Conservation (phyloP, 2,113 vertebrate genomes). For the Elephas maximus region DNA sequence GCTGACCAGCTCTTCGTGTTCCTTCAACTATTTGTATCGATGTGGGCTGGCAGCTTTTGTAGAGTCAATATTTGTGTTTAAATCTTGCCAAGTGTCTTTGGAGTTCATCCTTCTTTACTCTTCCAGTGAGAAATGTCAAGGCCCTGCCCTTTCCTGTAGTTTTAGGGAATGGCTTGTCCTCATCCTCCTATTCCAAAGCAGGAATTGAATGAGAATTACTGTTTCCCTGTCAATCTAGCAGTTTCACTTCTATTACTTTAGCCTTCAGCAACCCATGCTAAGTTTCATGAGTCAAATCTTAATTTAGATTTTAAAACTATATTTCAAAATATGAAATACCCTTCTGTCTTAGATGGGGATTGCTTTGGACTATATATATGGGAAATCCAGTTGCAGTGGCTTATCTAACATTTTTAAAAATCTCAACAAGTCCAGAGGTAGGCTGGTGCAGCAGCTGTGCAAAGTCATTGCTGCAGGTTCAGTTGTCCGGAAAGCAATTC, state of each 20-base stretch:
- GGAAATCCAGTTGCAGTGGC: neutral
- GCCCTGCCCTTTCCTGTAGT: neutral
- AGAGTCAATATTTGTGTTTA: constrained; percentile 22
- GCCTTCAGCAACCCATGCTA: neutral
- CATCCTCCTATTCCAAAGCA: constrained; percentile 37
- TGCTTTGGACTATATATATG: neutral
- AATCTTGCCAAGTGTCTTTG: constrained; percentile 59
- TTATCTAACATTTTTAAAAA: neutral
- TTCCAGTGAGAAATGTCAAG: constrained; percentile 64
- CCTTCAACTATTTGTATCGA: constrained; percentile 16
- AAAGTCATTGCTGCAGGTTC: neutral
- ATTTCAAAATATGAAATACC: neutral
- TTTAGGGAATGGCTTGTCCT: constrained; percentile 34
- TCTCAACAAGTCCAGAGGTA: neutral
- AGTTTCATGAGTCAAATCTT: neutral
- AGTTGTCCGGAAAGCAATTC: neutral
- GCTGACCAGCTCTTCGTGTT: constrained; percentile 12
- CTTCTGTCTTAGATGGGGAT: neutral
- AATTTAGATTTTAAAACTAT: constrained; percentile 1
- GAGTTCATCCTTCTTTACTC: constrained; percentile 42
- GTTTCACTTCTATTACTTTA: constrained; percentile 37
- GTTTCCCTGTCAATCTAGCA: neutral
- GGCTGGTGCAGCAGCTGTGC: neutral
- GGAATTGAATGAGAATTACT: neutral
- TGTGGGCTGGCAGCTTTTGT: constrained; percentile 21